Conservation (phyloP, 2,888 invertebrate genomes). For the Pterobdella sp. region DNA sequence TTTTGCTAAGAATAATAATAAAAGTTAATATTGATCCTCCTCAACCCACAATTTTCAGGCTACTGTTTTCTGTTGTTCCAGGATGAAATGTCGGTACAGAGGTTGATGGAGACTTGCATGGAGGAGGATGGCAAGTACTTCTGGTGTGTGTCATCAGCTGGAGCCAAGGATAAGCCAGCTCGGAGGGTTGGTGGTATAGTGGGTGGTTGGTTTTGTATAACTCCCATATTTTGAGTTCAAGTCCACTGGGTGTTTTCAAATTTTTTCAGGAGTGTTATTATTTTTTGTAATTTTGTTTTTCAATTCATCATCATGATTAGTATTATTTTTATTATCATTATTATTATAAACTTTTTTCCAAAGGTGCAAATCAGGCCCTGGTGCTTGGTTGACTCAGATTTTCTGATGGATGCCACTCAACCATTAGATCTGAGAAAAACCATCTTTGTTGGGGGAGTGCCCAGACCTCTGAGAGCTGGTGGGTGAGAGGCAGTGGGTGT, state of each 20-base stretch:
- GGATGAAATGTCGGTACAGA: slow-evolving; percentile 95
- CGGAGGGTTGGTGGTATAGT: slow-evolving; percentile 36
- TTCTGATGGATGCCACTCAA: slow-evolving; percentile 91
- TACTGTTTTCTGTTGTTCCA: slow-evolving; percentile 60
- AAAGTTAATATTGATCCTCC: no score
- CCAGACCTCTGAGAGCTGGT: slow-evolving; percentile 94
- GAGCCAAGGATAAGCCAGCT: slow-evolving; percentile 95
- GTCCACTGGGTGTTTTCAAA: not conserved
- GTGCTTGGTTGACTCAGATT: slow-evolving; percentile 92
- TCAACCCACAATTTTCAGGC: slow-evolving; percentile 50
- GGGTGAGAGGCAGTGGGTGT: slow-evolving; percentile 22
- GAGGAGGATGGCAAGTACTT: slow-evolving; percentile 95
- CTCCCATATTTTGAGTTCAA: no score
- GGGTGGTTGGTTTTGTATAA: slow-evolving; percentile 10
- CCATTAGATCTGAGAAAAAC: slow-evolving; percentile 94
- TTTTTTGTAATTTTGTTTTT: not conserved
- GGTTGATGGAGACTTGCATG: slow-evolving; percentile 91
- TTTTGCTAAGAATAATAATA: no score
- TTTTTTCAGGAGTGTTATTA: not conserved
- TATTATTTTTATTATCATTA: not conserved
- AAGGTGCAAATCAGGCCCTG: slow-evolving; percentile 87
- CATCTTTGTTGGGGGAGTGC: slow-evolving; percentile 81
- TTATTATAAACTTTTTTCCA: not conserved
- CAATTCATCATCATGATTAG: not conserved
- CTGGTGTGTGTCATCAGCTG: slow-evolving; percentile 94